phyloP scores from a whole-genome alignment of 1,140 invertebrate genomes.

The Drosophila arawakana region DNA sequence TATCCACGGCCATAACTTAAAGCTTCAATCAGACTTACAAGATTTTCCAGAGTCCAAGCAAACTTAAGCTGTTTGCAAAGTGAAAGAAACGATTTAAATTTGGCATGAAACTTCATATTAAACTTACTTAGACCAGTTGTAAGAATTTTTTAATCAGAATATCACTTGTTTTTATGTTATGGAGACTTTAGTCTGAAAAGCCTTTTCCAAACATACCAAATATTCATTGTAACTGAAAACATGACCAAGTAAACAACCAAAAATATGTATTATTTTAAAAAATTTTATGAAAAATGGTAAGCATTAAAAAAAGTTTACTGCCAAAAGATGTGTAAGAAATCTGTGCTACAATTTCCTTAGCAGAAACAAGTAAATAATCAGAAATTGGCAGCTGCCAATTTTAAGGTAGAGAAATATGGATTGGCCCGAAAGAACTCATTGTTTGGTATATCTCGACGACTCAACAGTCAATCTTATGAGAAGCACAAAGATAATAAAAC shows the following conservation, averaged over 20 bases:
- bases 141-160: too few relatives aligned
- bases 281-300: too few relatives aligned
- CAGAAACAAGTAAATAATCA: neutral
- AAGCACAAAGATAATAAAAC: neutral
- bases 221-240: too few relatives aligned
- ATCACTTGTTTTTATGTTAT: too few relatives aligned
- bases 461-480: neutral
- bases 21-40: slow-evolving; percentile 22
- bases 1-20: slow-evolving; percentile 29
- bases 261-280: too few relatives aligned
- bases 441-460: neutral
- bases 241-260: too few relatives aligned
- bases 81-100: neutral
- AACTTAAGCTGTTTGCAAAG: neutral
- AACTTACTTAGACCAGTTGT: too few relatives aligned
- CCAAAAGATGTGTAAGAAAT: too few relatives aligned
- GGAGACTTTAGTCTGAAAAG: too few relatives aligned
- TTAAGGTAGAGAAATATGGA: slow-evolving; percentile 7
- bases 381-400: neutral
- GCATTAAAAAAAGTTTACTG: too few relatives aligned
- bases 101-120: neutral
- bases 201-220: too few relatives aligned
- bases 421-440: slow-evolving; percentile 12
- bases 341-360: neutral
- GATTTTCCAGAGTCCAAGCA: neutral